Evolutionary conservation across 2,888 invertebrate species (phyloP).

Genomic region (Mythimna vitellina): DNA sequence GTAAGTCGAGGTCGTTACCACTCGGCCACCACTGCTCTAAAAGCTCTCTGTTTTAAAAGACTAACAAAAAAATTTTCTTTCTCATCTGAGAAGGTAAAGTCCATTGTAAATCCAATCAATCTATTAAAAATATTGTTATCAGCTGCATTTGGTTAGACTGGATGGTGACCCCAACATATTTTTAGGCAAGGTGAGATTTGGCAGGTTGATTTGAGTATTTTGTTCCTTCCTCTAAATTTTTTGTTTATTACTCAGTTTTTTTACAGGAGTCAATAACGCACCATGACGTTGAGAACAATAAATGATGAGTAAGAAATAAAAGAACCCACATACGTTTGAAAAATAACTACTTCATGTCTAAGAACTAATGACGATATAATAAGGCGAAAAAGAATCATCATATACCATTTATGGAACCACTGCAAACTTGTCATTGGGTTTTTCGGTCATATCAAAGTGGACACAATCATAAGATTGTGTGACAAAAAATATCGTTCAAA

Average conservation of each 20-base stretch:
- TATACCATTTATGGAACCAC: background rate
- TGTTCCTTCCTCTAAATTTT: no score
- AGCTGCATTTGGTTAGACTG: no score
- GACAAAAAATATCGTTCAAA: slow-evolving; percentile 31
- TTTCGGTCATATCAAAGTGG: slow-evolving; percentile 14
- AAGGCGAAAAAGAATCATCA: slow-evolving; percentile 35
- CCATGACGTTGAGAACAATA: background rate
- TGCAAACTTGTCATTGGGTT: slow-evolving; percentile 46
- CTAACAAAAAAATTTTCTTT: background rate
- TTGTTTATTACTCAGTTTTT: background rate
- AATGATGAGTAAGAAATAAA: slow-evolving; percentile 47
- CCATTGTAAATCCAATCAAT: no score
- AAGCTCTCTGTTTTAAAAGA: no score
- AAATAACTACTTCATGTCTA: slow-evolving; percentile 4
- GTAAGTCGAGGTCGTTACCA: no score
- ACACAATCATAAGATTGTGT: slow-evolving; percentile 5
- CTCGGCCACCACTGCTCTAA: no score
- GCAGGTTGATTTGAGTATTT: no score
- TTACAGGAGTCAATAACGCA: slow-evolving; percentile 8
- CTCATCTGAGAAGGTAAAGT: no score
- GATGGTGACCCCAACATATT: no score
- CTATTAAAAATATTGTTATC: no score
- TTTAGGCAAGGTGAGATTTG: no score
- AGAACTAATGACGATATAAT: slow-evolving; percentile 36
- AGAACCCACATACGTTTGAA: slow-evolving; percentile 15